Evolutionary conservation across 1,140 invertebrate species (phyloP), one percentile per base, ranked within the genome.

Genomic region (Pseudomyrmex cubaensis): DNA sequence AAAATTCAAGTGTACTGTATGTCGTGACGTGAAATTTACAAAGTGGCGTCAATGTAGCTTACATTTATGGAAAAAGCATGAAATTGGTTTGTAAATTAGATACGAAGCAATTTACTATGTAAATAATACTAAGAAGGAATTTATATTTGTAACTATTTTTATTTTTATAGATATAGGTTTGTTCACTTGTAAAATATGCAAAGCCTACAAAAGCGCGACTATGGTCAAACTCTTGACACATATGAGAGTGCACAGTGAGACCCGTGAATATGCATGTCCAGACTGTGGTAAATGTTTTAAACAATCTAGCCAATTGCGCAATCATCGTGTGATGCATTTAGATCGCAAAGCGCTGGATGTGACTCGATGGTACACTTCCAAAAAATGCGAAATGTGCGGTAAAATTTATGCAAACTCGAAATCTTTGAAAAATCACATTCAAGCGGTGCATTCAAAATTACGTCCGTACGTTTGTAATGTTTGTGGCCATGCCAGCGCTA

Each of bases 401-500:
- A 95, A 96, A 54, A 95, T 95, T 54, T 97, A 97, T 91, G 96
- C 96, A 0, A 97, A 97, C 87, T 95, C 96, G 3, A 97, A 97
- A 91, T 96, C 96, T 87, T 92, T 98, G 7, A 96, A 96, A 66
- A 97, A 96, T 91, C 97, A 98, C 83, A 95, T 97, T 12, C 96
- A 97, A 91, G 95, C 96, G 1, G 97, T 98, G 1, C 97, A 98
- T 90, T 96, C 96, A 44, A 97, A 97, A 90, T 93, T 97, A 17
- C 97, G 97, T 85, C 97, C 97, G 0, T 97, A 96, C 86, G 95
- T 96, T 50, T 98, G 97, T 88, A 96, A 95, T 80, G 96, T 97
- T 73, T 98, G 97, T 91, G 96, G 96, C 9, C 96, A 97, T 89
- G 96, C 96, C 69, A 96, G 96, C 61, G 95, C 96, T 0, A 93